A percentile compares a stretch with the other conserved stretches of the same genome.
These are phyloP conservation scores for Limonius californicus DNA, from an alignment of 1,140 invertebrate species.

Conservation along the genomic window DNA sequence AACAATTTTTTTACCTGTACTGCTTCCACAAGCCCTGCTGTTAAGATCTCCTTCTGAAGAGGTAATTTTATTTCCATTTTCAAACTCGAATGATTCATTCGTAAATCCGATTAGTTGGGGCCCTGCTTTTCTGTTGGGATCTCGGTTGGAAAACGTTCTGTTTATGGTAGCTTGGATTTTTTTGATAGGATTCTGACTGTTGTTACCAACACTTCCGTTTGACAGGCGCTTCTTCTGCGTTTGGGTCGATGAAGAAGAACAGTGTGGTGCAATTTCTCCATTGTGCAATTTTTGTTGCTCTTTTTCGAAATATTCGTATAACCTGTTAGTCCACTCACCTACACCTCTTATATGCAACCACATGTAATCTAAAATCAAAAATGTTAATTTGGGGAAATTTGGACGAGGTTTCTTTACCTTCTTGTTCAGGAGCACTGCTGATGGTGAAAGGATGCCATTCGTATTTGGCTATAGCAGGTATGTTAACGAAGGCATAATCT, in stretches of 20 bases:
- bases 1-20: background rate
- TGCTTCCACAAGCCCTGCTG: constrained; percentile 32
- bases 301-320: constrained; percentile 84
- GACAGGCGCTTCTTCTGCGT: constrained; percentile 16
- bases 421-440: constrained; percentile 91
- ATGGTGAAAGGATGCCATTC: constrained; percentile 99
- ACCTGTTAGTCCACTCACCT: constrained; percentile 90
- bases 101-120: constrained; percentile 51
- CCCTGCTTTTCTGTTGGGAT: constrained; percentile 42
- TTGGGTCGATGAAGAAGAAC: constrained; percentile 12
- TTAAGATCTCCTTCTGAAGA: constrained; percentile 27
- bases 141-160: constrained; percentile 51
- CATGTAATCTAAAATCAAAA: constrained; percentile 66
- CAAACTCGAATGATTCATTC: constrained; percentile 57
- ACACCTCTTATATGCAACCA: constrained; percentile 92
- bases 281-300: constrained; percentile 71
- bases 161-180: constrained; percentile 53
- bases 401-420: constrained; percentile 58
- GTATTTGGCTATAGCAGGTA: constrained; percentile 86
- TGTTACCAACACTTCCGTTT: constrained; percentile 30
- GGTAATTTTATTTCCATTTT: constrained; percentile 36
- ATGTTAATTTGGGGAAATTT: background rate
- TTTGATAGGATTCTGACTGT: constrained; percentile 45
- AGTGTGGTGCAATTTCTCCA: constrained; percentile 50
- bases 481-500: constrained; percentile 92